A percentile compares a stretch with the other conserved stretches of the same genome.
Conservation (phyloP, 1,140 invertebrate species). For the Philopotamus ludificatus region DNA sequence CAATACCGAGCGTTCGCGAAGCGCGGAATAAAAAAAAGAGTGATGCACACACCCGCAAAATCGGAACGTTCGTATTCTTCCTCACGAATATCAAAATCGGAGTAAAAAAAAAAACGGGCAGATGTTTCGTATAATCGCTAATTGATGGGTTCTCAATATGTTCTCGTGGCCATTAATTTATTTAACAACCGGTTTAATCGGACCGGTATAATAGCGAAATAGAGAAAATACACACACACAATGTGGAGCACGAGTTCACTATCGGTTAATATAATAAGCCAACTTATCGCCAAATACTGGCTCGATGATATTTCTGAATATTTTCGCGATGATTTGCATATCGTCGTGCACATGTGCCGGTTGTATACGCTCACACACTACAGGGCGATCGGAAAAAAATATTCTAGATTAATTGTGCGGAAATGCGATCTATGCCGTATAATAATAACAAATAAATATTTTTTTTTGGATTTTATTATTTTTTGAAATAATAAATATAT, state of each 20-base stretch:
- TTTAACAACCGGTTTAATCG: conserved; percentile 3
- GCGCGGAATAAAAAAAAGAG: no score
- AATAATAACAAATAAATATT: no score
- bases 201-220: neutral
- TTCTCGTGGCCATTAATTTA: neutral
- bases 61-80: neutral
- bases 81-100: no score
- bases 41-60: neutral
- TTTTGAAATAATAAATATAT: no score
- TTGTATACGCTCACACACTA: no score
- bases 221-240: neutral
- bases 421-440: no score
- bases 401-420: no score
- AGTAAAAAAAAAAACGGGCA: neutral
- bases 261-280: neutral
- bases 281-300: neutral
- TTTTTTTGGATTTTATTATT: no score
- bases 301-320: neutral
- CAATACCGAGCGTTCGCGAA: no score
- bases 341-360: no score
- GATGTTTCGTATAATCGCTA: conserved; percentile 5
- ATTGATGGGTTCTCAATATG: conserved; percentile 10
- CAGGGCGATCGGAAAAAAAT: no score
- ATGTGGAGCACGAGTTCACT: neutral
- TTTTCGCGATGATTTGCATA: neutral